phyloP scores from a whole-genome alignment of 2,888 invertebrate genomes.

The Nephrotoma flavescens region DNA sequence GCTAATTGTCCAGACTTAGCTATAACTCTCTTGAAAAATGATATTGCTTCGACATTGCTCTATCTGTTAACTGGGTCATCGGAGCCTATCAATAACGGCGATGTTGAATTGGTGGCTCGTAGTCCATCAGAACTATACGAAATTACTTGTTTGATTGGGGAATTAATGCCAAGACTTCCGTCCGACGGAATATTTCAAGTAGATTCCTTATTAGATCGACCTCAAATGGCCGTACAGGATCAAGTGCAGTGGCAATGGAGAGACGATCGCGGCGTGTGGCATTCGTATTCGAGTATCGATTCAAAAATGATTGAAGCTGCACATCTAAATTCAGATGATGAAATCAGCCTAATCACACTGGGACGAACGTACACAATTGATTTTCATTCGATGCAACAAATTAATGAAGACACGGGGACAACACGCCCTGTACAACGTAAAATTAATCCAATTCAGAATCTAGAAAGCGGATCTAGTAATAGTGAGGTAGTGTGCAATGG shows the following conservation, averaged over 20 bases:
- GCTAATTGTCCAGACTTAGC: constrained; percentile 89
- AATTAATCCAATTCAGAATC: constrained; percentile 40
- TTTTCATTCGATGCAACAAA: constrained; percentile 94
- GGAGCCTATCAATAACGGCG: constrained; percentile 34
- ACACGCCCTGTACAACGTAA: constrained; percentile 81
- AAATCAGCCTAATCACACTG: constrained; percentile 80
- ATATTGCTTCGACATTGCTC: constrained; percentile 89
- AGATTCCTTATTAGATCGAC: constrained; percentile 70
- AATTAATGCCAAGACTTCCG: constrained; percentile 92
- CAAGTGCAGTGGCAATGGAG: constrained; percentile 95
- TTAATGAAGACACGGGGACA: constrained; percentile 95
- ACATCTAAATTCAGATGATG: constrained; percentile 86
- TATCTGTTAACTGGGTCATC: constrained; percentile 86
- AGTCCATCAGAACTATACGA: constrained; percentile 95
- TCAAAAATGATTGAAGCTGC: constrained; percentile 91
- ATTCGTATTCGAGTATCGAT: constrained; percentile 86
- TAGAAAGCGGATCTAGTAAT: not conserved
- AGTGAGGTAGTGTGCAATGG: not conserved
- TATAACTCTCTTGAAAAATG: constrained; percentile 78
- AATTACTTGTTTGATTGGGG: constrained; percentile 92
- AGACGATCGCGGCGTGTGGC: constrained; percentile 87
- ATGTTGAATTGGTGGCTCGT: constrained; percentile 76
- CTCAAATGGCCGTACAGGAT: constrained; percentile 51
- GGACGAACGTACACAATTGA: constrained; percentile 93
- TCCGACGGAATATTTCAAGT: constrained; percentile 91